Evolutionary conservation across 2,113 vertebrate genomes (phyloP).

Genomic region (Semnornis frantzii): DNA sequence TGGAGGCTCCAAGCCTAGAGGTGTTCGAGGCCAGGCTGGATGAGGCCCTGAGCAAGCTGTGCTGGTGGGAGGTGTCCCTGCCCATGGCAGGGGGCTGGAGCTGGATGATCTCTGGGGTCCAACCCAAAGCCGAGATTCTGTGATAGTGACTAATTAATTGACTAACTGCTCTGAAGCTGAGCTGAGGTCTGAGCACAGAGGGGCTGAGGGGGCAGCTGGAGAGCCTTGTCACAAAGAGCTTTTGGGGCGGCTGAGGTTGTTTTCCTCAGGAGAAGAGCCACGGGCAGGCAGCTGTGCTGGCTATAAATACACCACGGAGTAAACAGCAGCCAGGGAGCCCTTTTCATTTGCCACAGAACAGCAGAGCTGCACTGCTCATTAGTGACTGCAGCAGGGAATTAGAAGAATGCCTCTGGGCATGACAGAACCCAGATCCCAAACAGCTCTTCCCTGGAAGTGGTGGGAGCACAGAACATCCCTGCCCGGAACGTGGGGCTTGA

Average conservation of each 20-base stretch:
- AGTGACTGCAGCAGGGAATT: slow-evolving; percentile 5
- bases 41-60: too few species aligned
- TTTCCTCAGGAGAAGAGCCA: not conserved
- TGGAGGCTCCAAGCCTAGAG: too few species aligned
- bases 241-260: slow-evolving; percentile 20
- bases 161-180: not conserved
- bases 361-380: not conserved
- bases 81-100: too few species aligned
- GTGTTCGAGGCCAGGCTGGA: too few species aligned
- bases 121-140: too few species aligned
- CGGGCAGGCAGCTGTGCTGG: not conserved
- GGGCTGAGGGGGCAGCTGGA: not conserved
- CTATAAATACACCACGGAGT: slow-evolving; percentile 11
- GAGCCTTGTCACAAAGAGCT: not conserved
- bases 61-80: too few species aligned
- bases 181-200: not conserved
- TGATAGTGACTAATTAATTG: too few species aligned
- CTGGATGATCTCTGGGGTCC: too few species aligned
- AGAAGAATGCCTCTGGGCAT: not conserved
- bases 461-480: slow-evolving; percentile 4
- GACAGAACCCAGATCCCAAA: not conserved
- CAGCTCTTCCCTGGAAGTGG: not conserved
- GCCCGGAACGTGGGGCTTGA: not conserved
- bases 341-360: not conserved
- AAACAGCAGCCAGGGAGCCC: not conserved